phyloP scores from a whole-genome alignment of 2,797 vertebrate species.

The Balearica regulorum region DNA sequence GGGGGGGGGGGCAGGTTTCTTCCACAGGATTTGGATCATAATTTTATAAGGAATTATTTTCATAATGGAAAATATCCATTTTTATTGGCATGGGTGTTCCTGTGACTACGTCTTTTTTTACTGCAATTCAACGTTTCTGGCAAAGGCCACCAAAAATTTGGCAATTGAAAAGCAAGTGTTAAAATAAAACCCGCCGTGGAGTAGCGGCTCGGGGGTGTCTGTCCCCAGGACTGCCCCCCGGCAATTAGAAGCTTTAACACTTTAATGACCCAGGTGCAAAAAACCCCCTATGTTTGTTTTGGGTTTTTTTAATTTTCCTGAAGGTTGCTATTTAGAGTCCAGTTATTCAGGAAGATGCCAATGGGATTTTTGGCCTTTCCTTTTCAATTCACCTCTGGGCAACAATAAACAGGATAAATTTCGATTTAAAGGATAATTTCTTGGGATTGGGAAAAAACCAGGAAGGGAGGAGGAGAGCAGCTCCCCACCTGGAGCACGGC shows the following conservation, averaged over 20 bases:
- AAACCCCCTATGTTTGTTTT: neutral
- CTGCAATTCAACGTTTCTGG: neutral
- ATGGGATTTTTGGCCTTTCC: neutral
- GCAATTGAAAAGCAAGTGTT: neutral
- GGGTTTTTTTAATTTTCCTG: neutral
- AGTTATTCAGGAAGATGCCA: too few relatives aligned
- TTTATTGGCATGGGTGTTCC: neutral
- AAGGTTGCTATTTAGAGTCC: neutral
- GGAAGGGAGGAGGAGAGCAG: neutral
- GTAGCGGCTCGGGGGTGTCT: neutral
- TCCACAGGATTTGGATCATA: too few relatives aligned
- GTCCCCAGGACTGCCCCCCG: neutral
- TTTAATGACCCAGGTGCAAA: neutral
- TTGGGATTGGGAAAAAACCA: neutral
- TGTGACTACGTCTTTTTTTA: too few relatives aligned
- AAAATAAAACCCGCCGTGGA: neutral
- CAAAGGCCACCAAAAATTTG: neutral
- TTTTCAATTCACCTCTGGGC: neutral
- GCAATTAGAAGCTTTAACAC: neutral
- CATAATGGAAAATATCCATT: neutral
- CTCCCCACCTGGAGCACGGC: fast-evolving
- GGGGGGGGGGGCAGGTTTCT: neutral
- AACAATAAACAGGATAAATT: neutral
- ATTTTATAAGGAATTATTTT: neutral
- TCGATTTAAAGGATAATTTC: neutral